Evolutionary conservation across 2,888 invertebrate species (phyloP).

Genomic region (Phaedon cochleariae): DNA sequence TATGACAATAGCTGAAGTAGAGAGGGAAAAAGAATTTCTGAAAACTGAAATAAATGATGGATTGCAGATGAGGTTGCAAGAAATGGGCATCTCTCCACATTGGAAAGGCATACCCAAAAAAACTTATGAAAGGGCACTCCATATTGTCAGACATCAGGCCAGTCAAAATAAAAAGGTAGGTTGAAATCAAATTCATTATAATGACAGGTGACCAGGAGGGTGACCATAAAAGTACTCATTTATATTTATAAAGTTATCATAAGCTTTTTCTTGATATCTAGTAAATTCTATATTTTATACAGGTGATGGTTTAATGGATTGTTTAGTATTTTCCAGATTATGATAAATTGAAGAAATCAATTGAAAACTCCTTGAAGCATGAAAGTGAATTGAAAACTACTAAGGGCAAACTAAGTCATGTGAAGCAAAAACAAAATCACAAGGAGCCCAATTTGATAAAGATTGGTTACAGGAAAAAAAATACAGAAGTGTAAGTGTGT

Average conservation of each 20-base stretch:
- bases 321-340: slow-evolving; percentile 27
- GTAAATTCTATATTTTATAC: background rate
- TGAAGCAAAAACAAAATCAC: background rate
- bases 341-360: slow-evolving; percentile 30
- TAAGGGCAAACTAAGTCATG: background rate
- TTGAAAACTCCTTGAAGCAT: slow-evolving; percentile 27
- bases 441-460: slow-evolving; percentile 23
- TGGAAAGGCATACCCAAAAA: slow-evolving; percentile 68
- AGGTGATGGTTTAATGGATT: slow-evolving; percentile 1
- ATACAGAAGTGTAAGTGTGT: slow-evolving; percentile 25
- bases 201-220: too few relatives aligned
- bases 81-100: slow-evolving; percentile 71
- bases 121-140: slow-evolving; percentile 67
- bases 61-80: slow-evolving; percentile 57
- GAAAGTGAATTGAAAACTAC: slow-evolving; percentile 15
- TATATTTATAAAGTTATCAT: background rate
- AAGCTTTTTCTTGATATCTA: background rate
- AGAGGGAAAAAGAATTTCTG: slow-evolving; percentile 28
- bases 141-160: slow-evolving; percentile 67
- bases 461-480: slow-evolving; percentile 28
- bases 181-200: too few relatives aligned
- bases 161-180: slow-evolving; percentile 68
- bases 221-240: too few relatives aligned
- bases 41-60: slow-evolving; percentile 26
- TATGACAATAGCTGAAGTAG: background rate